These are phyloP conservation scores for Dendropsophus ebraccatus DNA, from an alignment of 2,113 vertebrate genomes.

Conservation along the genomic window DNA sequence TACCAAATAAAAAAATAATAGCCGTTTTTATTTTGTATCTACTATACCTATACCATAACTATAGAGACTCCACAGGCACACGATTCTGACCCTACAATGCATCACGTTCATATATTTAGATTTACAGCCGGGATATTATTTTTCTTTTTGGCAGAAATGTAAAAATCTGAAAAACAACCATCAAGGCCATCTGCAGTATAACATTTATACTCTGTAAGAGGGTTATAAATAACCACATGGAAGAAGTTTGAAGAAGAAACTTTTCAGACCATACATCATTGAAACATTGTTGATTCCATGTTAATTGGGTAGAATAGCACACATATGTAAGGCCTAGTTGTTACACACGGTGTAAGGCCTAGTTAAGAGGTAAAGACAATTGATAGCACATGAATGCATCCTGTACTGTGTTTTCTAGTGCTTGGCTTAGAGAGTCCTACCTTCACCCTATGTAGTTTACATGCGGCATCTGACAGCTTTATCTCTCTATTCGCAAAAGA, in stretches of 20 bases:
- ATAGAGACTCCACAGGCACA: too few species aligned
- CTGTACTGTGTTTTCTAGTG: not conserved
- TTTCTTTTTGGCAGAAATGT: not conserved
- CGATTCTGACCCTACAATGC: not conserved
- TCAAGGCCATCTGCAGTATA: too few species aligned
- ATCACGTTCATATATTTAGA: not conserved
- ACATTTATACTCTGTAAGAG: not conserved
- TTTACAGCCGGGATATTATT: not conserved
- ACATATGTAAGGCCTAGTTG: too few species aligned
- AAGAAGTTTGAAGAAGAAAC: not conserved
- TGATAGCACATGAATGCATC: conserved; percentile 28
- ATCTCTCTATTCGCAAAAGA: conserved; percentile 39
- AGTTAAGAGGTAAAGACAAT: not conserved
- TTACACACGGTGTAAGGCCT: not conserved
- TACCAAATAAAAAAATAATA: too few species aligned
- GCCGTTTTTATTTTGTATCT: too few species aligned
- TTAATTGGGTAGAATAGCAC: conserved; percentile 15
- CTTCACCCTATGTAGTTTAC: conserved; percentile 34
- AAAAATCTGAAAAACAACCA: not conserved
- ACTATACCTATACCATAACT: too few species aligned
- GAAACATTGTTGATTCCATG: conserved; percentile 1
- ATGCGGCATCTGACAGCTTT: conserved; percentile 50
- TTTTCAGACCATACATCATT: not conserved
- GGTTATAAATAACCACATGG: not conserved
- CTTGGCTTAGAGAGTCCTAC: conserved; percentile 28